Base-by-base conservation (phyloP, 2,888 invertebrate species). In the Agonum fuliginosum region DNA sequence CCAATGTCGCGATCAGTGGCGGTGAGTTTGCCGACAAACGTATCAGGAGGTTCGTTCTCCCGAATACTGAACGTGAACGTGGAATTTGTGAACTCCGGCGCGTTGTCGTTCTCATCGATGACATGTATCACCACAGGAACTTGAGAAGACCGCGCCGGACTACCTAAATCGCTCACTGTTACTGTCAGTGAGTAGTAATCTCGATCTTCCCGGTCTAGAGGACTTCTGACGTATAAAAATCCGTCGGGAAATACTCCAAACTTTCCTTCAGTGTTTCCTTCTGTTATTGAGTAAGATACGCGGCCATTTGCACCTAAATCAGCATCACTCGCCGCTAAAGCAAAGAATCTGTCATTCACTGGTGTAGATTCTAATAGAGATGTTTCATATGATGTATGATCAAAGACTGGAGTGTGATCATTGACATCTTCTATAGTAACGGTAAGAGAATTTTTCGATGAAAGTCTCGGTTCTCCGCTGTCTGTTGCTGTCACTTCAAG, bases 191-290 rank as follows among this genome's bases (percentile, higher is more conserved):
- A 95, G 87, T 97, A 98, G 86, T 97, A 96, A 86, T 97, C 97
- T 82, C 92, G 91, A 81, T 94, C 93, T 88, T 98, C 98, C 79
- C 98, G 90, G 86, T 98, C 98, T 78, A 98, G 87, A 0, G 91
- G 87, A 80, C 94, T 94, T 83, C 94, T 93, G 0, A 98, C 95
- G 86, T 96, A 98, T 27, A 98, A 86, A 84, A 91, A 94, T 0
- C 98, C 98, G 87, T 98, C 97, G 0, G 98, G 98, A 84, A 98
- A 98, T 43, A 98, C 93, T 0, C 97, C 97, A 87, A 98, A 98
- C 84, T 94, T 94, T 51, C 90, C 91, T 83, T 96, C 95, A 3
- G 89, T 88, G 84, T 98, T 97, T 0, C 98, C 97, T 84, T 95
- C 95, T 0, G 92, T 91, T 67, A 98, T 96, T 54, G 91, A 90